phyloP scores from a whole-genome alignment of 2,888 invertebrate species.

The Pilophorus perplexus region DNA sequence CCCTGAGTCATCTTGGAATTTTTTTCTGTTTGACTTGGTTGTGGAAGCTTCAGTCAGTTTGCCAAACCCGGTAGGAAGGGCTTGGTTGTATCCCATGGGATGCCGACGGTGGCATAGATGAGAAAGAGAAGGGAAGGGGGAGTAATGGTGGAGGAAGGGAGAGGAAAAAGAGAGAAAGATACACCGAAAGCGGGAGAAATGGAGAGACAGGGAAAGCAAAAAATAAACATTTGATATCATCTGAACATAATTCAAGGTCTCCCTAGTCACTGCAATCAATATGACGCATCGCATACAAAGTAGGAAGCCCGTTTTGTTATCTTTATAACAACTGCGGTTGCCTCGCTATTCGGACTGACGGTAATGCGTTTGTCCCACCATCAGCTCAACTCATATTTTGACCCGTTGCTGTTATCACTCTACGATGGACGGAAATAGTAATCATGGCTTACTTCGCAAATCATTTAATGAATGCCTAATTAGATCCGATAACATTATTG shows the following conservation, averaged over 20 bases:
- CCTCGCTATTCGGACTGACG: not conserved
- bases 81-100: not conserved
- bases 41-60: constrained; percentile 11
- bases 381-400: too few species aligned
- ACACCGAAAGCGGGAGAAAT: too few species aligned
- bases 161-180: too few species aligned
- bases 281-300: constrained; percentile 38
- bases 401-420: too few species aligned
- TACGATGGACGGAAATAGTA: too few species aligned
- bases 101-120: too few species aligned
- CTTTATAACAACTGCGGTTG: not conserved
- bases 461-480: too few species aligned
- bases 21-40: constrained; percentile 34
- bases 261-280: constrained; percentile 18
- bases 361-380: too few species aligned
- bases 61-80: constrained; percentile 16
- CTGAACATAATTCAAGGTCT: constrained; percentile 33
- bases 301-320: constrained; percentile 9
- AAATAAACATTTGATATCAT: constrained; percentile 37
- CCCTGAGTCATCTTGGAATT: constrained; percentile 35
- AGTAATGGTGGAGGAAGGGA: too few species aligned
- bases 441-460: too few species aligned
- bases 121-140: too few species aligned
- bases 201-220: constrained; percentile 5
- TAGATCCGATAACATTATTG: too few species aligned